Base-by-base conservation (phyloP, 2,113 vertebrate species). In the Geothlypis trichas region DNA sequence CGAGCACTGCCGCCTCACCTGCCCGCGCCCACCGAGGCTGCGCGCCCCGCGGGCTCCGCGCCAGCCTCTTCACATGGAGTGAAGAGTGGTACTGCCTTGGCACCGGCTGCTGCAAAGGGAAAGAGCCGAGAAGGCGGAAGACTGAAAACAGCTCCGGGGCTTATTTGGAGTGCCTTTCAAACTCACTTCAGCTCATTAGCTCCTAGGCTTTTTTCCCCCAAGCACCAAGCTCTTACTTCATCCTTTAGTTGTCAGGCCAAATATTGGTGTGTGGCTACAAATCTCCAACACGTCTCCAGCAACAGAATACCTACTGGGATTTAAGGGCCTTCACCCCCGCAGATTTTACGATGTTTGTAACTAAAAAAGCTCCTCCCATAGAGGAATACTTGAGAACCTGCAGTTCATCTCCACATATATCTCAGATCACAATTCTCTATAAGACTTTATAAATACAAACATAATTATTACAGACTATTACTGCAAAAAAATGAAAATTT, bases 1-100 rank as follows among this genome's bases (percentile, higher is more conserved):
- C 52, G 19, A 86, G 93, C 87, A 83, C 92, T 46, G 87, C 62
- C 39, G 90, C 86, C 35, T 42, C 80, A 27, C 61, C 89, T 35
- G 83, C 79, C 94, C 24, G 67, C 72, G 18, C 69, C 73, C 24
- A 17, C 44, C 4, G 71, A 66, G 47, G 80, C 87, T 26, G 84
- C 21, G 80, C 39, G 52, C 15, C 19, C 28, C 41, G 51, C 23
- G 41, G 47, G 74, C 41, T 27, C 51, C 76, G 27, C 67, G 18
- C 13, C 68, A 20, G 68, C 44, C 44, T 10, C 2, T 4, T 23
- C 8, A 12, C 6, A 13, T 1, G 52, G 12, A 2, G n/a, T n/a
- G 28, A 71, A 52, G 1, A 22, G 62, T 0, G n/a, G 71, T 73
- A 54, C 1, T 27, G 4, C 54, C 52, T 5, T 1, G 28, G 52